Evolutionary conservation across 2,113 vertebrate genomes (phyloP).

Genomic region (Pao palembangensis): DNA sequence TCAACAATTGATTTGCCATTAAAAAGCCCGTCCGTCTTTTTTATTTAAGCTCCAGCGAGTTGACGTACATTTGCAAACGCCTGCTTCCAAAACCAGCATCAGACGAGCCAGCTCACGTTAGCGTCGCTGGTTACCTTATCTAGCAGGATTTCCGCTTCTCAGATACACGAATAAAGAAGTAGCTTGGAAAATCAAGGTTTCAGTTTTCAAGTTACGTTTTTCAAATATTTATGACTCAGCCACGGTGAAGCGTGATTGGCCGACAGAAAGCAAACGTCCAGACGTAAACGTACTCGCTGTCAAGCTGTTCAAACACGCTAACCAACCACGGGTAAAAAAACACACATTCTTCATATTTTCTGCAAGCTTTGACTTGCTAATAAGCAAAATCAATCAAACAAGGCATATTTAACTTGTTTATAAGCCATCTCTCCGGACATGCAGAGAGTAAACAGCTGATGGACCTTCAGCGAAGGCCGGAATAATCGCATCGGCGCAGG

Average conservation of each 20-base stretch:
- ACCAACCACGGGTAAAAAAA: conserved; percentile 2
- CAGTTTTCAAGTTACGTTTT: no score
- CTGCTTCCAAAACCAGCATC: no score
- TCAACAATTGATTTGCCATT: conserved; percentile 3
- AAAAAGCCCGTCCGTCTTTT: conserved; percentile 1
- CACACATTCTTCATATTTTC: no score
- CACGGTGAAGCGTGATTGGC: neutral
- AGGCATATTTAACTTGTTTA: conserved; percentile 22
- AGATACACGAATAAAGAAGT: no score
- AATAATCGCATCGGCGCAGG: conserved; percentile 42
- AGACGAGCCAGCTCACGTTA: no score
- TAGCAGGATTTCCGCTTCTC: no score
- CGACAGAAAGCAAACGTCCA: conserved; percentile 5
- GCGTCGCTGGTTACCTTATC: no score
- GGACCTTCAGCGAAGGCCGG: conserved; percentile 50
- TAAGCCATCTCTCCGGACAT: conserved; percentile 23
- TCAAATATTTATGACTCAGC: no score
- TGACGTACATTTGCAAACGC: no score
- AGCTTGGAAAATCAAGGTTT: neutral
- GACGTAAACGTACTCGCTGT: conserved; percentile 22
- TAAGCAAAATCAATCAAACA: conserved; percentile 29
- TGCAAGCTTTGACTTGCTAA: conserved; percentile 9
- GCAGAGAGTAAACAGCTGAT: conserved; percentile 40
- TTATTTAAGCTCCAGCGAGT: neutral
- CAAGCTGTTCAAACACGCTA: conserved; percentile 34